phyloP scores from a whole-genome alignment of 1,140 invertebrate species.

The Eueides isabella region DNA sequence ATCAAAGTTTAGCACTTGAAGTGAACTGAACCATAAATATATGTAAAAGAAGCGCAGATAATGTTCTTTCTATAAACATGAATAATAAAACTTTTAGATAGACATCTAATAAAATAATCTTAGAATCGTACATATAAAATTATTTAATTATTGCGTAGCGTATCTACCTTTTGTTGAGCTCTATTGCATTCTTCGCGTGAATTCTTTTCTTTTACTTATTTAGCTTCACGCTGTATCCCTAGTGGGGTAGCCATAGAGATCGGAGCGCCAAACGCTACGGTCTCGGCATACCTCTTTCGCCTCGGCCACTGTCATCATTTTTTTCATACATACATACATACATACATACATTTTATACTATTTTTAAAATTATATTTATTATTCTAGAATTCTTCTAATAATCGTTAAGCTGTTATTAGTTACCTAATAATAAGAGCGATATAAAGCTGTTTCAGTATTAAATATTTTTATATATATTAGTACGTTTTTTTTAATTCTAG shows the following conservation, averaged over 20 bases:
- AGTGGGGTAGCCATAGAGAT: no score
- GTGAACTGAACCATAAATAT: constrained; percentile 2
- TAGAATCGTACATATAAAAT: not conserved
- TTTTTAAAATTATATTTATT: not conserved
- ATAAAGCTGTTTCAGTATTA: not conserved
- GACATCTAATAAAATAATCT: not conserved
- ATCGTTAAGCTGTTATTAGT: not conserved
- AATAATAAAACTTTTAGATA: not conserved
- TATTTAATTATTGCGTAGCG: no score
- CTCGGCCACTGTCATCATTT: no score
- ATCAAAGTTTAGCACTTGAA: not conserved
- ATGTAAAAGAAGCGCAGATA: not conserved
- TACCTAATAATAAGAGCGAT: not conserved
- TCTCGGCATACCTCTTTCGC: no score
- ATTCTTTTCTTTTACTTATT: not conserved
- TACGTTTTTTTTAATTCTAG: not conserved
- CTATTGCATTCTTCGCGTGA: no score
- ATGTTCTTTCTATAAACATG: not conserved
- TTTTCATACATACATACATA: no score
- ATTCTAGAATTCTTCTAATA: no score
- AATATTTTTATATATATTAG: not conserved
- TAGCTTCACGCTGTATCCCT: no score
- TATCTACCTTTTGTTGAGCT: no score
- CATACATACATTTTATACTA: no score
- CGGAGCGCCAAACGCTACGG: no score